phyloP scores from a whole-genome alignment of 92 coral and sea anemone genomes.

The Epizoanthus stellaris region DNA sequence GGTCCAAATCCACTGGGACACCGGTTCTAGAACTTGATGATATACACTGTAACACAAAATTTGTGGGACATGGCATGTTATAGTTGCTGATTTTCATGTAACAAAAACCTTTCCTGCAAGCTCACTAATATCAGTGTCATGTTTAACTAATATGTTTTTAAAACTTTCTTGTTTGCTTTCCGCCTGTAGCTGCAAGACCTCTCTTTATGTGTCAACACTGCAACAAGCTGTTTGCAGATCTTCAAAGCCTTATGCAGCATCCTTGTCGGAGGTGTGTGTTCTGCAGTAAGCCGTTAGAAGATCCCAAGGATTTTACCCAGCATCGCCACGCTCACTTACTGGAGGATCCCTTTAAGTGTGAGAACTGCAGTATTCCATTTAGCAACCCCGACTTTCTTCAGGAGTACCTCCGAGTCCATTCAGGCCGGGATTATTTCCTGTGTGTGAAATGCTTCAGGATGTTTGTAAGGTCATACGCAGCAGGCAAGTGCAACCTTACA shows the following conservation, averaged over 20 bases:
- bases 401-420: constrained; percentile 5
- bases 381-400: constrained; percentile 2
- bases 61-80: too few species aligned
- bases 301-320: not conserved
- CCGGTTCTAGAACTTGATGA: too few species aligned
- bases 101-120: too few species aligned
- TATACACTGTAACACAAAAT: too few species aligned
- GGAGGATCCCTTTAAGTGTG: not conserved
- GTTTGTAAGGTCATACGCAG: not conserved
- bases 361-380: constrained; percentile 1
- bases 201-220: not conserved
- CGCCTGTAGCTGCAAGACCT: not conserved
- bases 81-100: too few species aligned
- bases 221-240: constrained; percentile 2
- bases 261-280: constrained; percentile 4
- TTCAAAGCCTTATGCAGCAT: constrained; percentile 9
- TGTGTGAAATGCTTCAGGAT: constrained; percentile 8
- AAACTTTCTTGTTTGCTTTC: not conserved
- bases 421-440: constrained; percentile 6
- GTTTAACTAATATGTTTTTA: too few species aligned
- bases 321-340: not conserved
- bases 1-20: too few species aligned
- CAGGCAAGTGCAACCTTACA: not conserved
- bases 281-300: not conserved
- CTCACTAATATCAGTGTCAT: too few species aligned